A percentile compares a stretch with the other conserved stretches of the same genome.
phyloP scores from a whole-genome alignment of 2,888 invertebrate species.

The Drosophila formosana region DNA sequence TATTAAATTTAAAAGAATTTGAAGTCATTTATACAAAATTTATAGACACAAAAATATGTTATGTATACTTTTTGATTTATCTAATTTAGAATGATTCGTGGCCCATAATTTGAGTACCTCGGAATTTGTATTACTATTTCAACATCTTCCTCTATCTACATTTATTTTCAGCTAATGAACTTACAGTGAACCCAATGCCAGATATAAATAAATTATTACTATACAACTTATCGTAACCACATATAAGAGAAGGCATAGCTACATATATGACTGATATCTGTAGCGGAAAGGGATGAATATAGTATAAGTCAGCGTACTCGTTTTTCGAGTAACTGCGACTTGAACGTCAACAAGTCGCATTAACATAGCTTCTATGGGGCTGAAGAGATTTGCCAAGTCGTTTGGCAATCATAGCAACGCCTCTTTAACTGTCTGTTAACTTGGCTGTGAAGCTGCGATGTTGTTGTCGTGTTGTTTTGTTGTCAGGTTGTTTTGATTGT shows the following conservation, averaged over 20 bases:
- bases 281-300: slow-evolving; percentile 16
- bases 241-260: neutral
- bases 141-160: neutral
- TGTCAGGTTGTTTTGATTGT: slow-evolving; percentile 19
- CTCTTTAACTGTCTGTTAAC: slow-evolving; percentile 19
- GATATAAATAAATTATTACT: neutral
- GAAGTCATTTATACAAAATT: too few relatives aligned
- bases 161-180: slow-evolving; percentile 28
- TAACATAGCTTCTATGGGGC: slow-evolving; percentile 1
- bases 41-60: too few relatives aligned
- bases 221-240: neutral
- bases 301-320: neutral
- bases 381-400: slow-evolving; percentile 6
- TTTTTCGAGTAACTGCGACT: neutral
- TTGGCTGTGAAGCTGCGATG: neutral
- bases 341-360: neutral
- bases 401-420: slow-evolving; percentile 13
- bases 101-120: too few relatives aligned
- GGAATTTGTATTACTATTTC: neutral
- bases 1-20: too few relatives aligned
- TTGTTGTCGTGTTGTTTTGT: slow-evolving; percentile 12
- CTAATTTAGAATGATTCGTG: neutral
- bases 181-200: slow-evolving; percentile 8
- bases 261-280: slow-evolving; percentile 9
- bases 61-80: too few relatives aligned